Evolutionary conservation across 2,888 invertebrate genomes (phyloP), one percentile per base, ranked within the genome.

Genomic region (Drosophila cognata): DNA sequence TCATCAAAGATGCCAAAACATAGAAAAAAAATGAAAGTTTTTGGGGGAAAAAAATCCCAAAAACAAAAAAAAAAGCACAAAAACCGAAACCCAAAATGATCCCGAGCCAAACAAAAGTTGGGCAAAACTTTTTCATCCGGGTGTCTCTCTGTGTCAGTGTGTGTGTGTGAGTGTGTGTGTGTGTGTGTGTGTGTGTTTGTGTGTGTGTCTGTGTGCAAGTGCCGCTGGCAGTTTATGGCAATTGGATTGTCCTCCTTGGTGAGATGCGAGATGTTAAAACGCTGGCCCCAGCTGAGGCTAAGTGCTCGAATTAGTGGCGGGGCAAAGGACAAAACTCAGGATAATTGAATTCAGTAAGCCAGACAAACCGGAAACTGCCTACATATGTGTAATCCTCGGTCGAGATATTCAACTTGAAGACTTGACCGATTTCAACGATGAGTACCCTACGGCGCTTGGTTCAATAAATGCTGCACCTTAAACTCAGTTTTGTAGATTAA

Each of bases 171-270:
- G 6, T 36, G 48, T 52, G n/a, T 18, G 2, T 28, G 48, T 48
- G 35, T 25, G 50, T 60, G 59, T 48, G 60, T 57, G 52, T 48
- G 71, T 77, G 65, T 73, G 84, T 21, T 13, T 43, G 13, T 41
- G 33, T 35, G 21, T n/a, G 4, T 48, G 16, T 50, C 59, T 65
- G 73, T 36, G 59, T 58, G 48, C 50, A 74, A 82, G 68, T 74
- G 86, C 87, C 72, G 59, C 48, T 70, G 73, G 81, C 89, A 74
- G 58, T 89, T 84, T 80, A 83, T 81, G 83, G 83, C 75, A 78
- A 76, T 85, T 80, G 84, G 78, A 65, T 67, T 67, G 83, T 43
- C 31, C 31, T 74, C 71, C 72, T 56, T 52, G 46, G 43, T 65
- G 71, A 65, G 59, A 43, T 61, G 68, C 62, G 25, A 46, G 46